A percentile compares a stretch with the other conserved stretches of the same genome.
Evolutionary conservation across 2,113 vertebrate species (phyloP).

Genomic region (Pan paniscus): DNA sequence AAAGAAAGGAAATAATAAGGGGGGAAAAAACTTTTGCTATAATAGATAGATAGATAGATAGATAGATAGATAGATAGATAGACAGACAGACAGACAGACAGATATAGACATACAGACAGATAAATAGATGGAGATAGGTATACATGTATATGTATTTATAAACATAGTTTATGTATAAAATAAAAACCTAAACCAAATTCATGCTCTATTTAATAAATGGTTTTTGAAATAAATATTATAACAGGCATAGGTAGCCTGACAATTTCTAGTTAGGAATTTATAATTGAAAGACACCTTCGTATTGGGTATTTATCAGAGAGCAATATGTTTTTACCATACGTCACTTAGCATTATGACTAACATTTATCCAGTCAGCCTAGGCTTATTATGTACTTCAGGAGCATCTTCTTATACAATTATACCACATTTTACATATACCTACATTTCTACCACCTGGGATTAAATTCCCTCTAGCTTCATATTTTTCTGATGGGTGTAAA

Average conservation of each 20-base stretch:
- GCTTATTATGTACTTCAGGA: not conserved
- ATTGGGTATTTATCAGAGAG: conserved; percentile 10
- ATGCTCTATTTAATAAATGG: not conserved
- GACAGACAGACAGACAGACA: not conserved
- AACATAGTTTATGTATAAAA: not conserved
- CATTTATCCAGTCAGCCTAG: conserved; percentile 20
- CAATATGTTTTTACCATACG: not conserved
- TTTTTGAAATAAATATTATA: conserved; percentile 4
- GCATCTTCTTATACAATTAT: conserved; percentile 38
- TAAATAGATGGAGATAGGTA: not conserved
- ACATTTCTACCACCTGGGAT: conserved; percentile 34
- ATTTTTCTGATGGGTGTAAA: conserved; percentile 38
- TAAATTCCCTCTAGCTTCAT: conserved; percentile 50
- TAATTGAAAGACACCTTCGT: conserved; percentile 13
- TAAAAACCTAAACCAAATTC: not conserved
- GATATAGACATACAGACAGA: no score
- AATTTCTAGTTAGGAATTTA: not conserved
- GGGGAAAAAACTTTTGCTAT: not conserved
- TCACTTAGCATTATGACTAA: conserved; percentile 40
- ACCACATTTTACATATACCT: not conserved
- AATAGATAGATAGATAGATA: not conserved
- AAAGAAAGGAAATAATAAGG: not conserved
- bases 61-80: not conserved
- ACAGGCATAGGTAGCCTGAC: not conserved
- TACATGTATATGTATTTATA: not conserved